Evolutionary conservation across 2,888 invertebrate species (phyloP), one percentile per base, ranked within the genome.

Genomic region (Drosophila merina): DNA sequence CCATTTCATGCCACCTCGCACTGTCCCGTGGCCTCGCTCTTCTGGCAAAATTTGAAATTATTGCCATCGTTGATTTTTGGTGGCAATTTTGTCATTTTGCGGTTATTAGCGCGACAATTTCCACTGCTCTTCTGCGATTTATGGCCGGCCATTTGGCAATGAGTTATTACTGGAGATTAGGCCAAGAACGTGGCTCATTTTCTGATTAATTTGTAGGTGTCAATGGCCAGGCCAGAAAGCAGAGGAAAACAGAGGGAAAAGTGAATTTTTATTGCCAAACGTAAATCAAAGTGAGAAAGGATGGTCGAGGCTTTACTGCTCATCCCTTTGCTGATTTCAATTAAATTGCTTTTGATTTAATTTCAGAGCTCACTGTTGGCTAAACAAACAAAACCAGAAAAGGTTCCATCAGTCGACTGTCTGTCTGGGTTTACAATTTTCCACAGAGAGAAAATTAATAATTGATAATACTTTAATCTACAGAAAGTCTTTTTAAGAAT

Each of bases 141-240:
- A 71, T 71, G 38, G 56, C 51, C 52, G 56, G 72, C 48, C 72
- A 71, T 71, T 71, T 70, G 54, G 54, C 54, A 72, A 83, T 83
- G 81, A 84, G 76, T 82, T 86, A 86, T 86, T 83, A 72, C 48
- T 33, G 47, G 45, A 70, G 76, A 84, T 74, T 82, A 84, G 74
- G 76, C 55, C 73, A 70, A 70, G 78, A 36, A 75, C 62, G 33
- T 68, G 76, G 48, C 58, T 54, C 47, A 55, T 31, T 58, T 40
- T 50, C 60, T 79, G 85, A 81, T 87, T 85, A 84, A 84, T 84
- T 77, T 88, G 62, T 63, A 75, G 70, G 79, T 87, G 85, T 84
- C 82, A 81, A 75, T 78, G 74, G 58, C 38, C 56, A 25, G 20
- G n/a, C 7, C 12, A 7, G 28, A 8, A 20, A 1, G 4, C 28